Conservation (phyloP, 2,113 vertebrate genomes). For the Phyllostomus hastatus region DNA sequence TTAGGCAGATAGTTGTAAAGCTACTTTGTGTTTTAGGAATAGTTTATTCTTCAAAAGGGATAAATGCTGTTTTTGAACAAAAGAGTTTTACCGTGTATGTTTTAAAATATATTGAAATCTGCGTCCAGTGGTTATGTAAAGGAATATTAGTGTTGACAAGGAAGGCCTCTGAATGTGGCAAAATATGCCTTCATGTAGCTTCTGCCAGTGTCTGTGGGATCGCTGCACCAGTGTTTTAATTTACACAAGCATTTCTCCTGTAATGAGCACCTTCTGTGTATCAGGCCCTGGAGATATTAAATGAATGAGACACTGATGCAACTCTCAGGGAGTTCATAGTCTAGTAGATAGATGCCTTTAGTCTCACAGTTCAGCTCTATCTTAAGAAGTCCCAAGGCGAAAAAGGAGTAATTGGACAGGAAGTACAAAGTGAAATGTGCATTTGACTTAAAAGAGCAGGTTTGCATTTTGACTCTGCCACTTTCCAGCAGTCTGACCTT, state of each 20-base stretch:
- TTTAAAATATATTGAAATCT: not conserved
- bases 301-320: not conserved
- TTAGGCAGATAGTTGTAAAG: not conserved
- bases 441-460: not conserved
- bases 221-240: not conserved
- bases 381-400: not conserved
- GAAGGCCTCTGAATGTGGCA: not conserved
- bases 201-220: not conserved
- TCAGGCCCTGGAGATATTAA: not conserved
- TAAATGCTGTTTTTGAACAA: constrained; percentile 33
- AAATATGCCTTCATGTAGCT: not conserved
- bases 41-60: constrained; percentile 51
- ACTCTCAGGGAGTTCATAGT: not conserved
- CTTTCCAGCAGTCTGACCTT: not conserved
- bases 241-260: not conserved
- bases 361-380: not conserved
- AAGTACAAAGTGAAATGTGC: not conserved
- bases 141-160: not conserved
- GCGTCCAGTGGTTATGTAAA: not conserved
- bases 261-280: not conserved
- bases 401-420: not conserved
- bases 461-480: not conserved
- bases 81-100: not conserved
- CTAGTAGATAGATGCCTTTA: not conserved
- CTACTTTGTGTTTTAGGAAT: constrained; percentile 18